Evolutionary conservation across 35 echinoderm and acorn worm species (phyloP).

Genomic region (Patiria miniata): DNA sequence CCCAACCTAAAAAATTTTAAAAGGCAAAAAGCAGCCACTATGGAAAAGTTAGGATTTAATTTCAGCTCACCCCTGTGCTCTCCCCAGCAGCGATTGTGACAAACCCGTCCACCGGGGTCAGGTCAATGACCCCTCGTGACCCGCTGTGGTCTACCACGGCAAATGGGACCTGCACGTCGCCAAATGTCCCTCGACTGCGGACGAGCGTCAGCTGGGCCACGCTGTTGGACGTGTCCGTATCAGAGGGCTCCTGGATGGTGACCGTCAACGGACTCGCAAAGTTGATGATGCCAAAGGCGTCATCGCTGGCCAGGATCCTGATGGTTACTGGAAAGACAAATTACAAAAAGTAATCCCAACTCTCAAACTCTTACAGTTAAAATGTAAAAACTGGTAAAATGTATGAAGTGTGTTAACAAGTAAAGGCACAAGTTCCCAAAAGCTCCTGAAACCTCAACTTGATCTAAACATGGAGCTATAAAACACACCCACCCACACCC

Average conservation of each 20-base stretch:
- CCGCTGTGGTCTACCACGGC: constrained; percentile 38
- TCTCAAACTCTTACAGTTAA: not conserved
- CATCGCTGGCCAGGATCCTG: constrained; percentile 78
- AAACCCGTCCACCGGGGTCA: constrained; percentile 77
- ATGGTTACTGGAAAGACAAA: constrained; percentile 42
- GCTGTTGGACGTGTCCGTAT: constrained; percentile 46
- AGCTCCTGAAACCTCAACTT: too few relatives aligned
- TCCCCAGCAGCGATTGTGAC: constrained; percentile 82
- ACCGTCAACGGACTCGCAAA: constrained; percentile 41
- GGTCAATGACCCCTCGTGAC: constrained; percentile 48
- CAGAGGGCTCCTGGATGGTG: constrained; percentile 72
- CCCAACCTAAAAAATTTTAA: too few relatives aligned
- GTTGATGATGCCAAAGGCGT: constrained; percentile 87
- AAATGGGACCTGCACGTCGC: constrained; percentile 81
- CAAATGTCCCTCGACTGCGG: constrained; percentile 75
- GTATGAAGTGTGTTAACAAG: not conserved
- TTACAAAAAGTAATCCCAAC: not conserved
- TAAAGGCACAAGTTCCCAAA: too few relatives aligned
- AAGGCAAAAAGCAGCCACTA: too few relatives aligned
- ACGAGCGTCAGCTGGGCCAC: constrained; percentile 78
- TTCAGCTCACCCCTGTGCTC: constrained; percentile 73
- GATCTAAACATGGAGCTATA: too few relatives aligned
- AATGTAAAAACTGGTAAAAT: not conserved
- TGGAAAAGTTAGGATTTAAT: too few relatives aligned
- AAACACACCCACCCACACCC: too few relatives aligned